Base-by-base conservation (phyloP, 2,888 invertebrate species). In the Drosophila bunnanda region DNA sequence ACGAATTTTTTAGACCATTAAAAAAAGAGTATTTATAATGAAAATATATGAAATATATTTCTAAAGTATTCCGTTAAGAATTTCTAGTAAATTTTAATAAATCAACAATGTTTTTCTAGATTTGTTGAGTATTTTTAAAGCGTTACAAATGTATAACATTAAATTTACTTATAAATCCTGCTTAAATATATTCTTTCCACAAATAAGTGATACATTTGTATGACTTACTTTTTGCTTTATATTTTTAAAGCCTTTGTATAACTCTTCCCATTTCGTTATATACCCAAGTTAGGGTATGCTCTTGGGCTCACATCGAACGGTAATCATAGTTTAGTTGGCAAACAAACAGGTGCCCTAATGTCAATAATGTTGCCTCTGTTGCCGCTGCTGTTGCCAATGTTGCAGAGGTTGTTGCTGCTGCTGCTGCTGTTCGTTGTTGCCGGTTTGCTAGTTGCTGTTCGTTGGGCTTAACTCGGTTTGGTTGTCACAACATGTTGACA, bases 321-420 rank as follows among this genome's bases (percentile, higher is more conserved):
- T 83, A 87, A 87, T 85, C 80, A 87, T 79, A 82, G 85, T 78
- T 77, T 84, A 77, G 88, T 85, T 82, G 78, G 78, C 71, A 66
- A 88, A 79, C 85, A 88, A 85, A 83, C 83, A 83, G 83, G 88
- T 83, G 83, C 83, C 83, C 88, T 83, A 87, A 85, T 87, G 83
- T 82, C 83, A 82, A 87, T 85, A 87, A 71, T 76, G 81, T 77
- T 80, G 78, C 58, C 73, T 79, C 39, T 69, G 75, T 8, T 7
- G 20, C 36, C 54, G 41, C 25, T 52, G 54, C 7, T 62, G 57
- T 20, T 67, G 64, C 12, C 66, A 41, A 41, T 41, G 43, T 43
- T 43, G 43, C 43, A 22, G 22, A 15, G 20, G 43, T 22, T 43
- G 20, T 22, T 13, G 43, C 13, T 22, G 59, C 10, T 53, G 55